Evolutionary conservation across 2,888 invertebrate species (phyloP), one percentile per base, ranked within the genome.

Genomic region (Stictocephala bisonia): DNA sequence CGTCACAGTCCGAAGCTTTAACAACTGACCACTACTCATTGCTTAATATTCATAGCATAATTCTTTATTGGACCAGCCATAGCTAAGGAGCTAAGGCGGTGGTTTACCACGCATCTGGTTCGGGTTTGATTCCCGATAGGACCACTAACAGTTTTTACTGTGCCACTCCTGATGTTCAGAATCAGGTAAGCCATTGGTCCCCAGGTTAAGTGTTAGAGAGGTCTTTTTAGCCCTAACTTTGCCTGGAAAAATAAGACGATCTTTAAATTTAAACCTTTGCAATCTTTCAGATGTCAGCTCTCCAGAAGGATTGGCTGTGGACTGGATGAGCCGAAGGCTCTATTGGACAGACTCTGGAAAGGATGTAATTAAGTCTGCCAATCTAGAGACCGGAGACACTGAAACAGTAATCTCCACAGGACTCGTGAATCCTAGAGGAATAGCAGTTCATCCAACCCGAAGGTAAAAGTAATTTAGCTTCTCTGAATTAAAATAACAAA

Each of bases 341-440:
- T 99, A 96, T 85, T 99, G 97, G 95, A 96, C 98, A 0, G 99
- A 99, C 85, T 96, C 98, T 0, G 90, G 89, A 26, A 91, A 91
- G 81, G 91, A 93, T 79, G 93, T 93, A 0, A 91, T 99, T 77
- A 96, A 96, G 85, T 96, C 97, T 3, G 94, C 95, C 0, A 94
- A 91, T 81, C 84, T 98, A 68, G 92, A 94, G 75, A 90, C 89
- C 0, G 80, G 80, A 9, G 88, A 91, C 64, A 87, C 91, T 68
- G 91, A 91, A 82, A 90, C 93, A 3, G 84, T 99, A 41, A 89
- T 98, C 78, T 88, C 89, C 48, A 88, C 89, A 4, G 90, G 89
- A 78, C 87, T 99, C 75, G 90, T 90, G 3, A 97, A 99, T 86
- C 99, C 99, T 0, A 88, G 99, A 82, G 97, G 97, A 74, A 96